Conservation (phyloP, 2,113 vertebrate species). For the Megalops atlanticus region DNA sequence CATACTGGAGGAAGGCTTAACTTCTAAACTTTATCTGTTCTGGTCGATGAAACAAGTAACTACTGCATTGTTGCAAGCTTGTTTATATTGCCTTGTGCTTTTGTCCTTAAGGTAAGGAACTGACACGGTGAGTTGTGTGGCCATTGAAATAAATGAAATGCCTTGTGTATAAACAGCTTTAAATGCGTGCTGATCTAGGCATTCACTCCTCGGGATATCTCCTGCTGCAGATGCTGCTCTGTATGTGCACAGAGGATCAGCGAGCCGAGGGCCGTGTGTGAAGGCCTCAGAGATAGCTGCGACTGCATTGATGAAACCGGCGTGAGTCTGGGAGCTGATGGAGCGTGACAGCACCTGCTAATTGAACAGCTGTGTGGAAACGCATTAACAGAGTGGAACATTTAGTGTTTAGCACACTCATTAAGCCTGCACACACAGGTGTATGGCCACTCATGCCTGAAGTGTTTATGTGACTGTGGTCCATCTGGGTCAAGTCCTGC, state of each 20-base stretch:
- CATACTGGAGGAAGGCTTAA: neutral
- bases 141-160: neutral
- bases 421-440: neutral
- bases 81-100: neutral
- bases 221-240: neutral
- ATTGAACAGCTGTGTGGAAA: neutral
- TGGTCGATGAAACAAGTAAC: neutral
- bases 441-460: neutral
- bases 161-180: too few species aligned
- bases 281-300: neutral
- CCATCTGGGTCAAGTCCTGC: constrained; percentile 6
- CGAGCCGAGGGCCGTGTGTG: neutral
- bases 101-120: neutral
- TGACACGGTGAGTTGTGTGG: neutral
- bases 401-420: neutral
- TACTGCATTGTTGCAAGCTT: neutral
- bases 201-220: neutral
- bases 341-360: neutral
- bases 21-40: neutral
- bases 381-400: neutral
- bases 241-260: neutral
- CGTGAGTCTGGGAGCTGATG: neutral
- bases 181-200: neutral
- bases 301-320: neutral
- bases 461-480: neutral